Percentiles rank a stretch among this genome's conserved stretches.
phyloP scores from a whole-genome alignment of 30 jellyfish, hydroid and myxozoan species.

The Turritopsis dohrnii region DNA sequence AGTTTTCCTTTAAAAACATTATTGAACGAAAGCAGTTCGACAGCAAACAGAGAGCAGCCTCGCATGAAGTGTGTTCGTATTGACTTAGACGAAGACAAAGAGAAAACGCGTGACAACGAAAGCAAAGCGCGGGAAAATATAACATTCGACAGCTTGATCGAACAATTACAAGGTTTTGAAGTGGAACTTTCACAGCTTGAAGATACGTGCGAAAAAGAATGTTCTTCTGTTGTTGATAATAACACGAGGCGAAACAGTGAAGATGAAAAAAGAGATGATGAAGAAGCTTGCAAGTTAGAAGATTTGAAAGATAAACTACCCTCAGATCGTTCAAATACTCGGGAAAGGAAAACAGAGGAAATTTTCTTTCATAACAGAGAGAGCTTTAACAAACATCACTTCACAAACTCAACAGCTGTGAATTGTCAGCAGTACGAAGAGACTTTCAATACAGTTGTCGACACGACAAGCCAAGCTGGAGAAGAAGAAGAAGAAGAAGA shows the following conservation, averaged over 20 bases:
- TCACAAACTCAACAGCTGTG: not conserved
- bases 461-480: not conserved
- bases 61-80: not conserved
- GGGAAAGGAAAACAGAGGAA: not conserved
- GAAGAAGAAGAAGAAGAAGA: not conserved
- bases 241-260: not conserved
- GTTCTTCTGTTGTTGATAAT: not conserved
- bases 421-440: not conserved
- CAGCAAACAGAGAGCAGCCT: not conserved
- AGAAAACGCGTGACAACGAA: not conserved
- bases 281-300: not conserved
- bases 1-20: conserved; percentile 7
- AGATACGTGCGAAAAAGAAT: not conserved
- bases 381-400: not conserved
- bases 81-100: not conserved
- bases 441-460: not conserved
- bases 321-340: not conserved
- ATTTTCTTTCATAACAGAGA: not conserved
- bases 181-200: not conserved
- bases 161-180: not conserved
- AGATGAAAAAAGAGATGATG: not conserved
- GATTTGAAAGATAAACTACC: not conserved
- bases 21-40: not conserved
- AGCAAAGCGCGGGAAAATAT: conserved; percentile 15
- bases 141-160: not conserved